These are phyloP conservation scores for Phortica magna DNA, from an alignment of 2,888 invertebrate species.

Conservation along the genomic window DNA sequence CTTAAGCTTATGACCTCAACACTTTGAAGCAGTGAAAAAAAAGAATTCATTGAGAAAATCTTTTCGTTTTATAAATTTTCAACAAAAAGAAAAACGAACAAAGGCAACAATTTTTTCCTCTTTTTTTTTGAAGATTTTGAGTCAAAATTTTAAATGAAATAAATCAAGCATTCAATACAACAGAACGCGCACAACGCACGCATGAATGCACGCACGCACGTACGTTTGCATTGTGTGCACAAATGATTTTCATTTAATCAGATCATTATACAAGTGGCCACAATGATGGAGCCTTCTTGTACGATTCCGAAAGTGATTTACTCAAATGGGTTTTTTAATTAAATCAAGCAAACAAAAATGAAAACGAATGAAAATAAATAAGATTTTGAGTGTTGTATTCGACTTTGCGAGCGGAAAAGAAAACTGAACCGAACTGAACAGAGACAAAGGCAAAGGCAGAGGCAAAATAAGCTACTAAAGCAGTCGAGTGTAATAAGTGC, in stretches of 20 bases:
- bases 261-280: background rate
- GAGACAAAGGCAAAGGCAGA: background rate
- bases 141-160: background rate
- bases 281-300: background rate
- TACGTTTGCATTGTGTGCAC: background rate
- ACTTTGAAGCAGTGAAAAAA: too few relatives aligned
- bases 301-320: background rate
- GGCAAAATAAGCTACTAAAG: background rate
- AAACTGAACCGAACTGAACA: background rate
- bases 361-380: background rate
- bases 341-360: background rate
- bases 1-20: too few relatives aligned
- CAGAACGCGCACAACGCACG: background rate
- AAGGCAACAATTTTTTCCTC: constrained; percentile 47
- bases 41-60: too few relatives aligned
- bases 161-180: background rate
- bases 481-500: constrained; percentile 11
- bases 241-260: background rate
- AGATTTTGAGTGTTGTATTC: background rate
- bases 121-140: background rate
- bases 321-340: background rate
- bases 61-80: background rate
- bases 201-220: background rate
- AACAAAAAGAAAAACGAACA: constrained; percentile 40
- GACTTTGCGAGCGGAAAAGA: background rate